A percentile compares a stretch with the other conserved stretches of the same genome.
phyloP scores from a whole-genome alignment of 2,888 invertebrate genomes.

The Thecophora atra region DNA sequence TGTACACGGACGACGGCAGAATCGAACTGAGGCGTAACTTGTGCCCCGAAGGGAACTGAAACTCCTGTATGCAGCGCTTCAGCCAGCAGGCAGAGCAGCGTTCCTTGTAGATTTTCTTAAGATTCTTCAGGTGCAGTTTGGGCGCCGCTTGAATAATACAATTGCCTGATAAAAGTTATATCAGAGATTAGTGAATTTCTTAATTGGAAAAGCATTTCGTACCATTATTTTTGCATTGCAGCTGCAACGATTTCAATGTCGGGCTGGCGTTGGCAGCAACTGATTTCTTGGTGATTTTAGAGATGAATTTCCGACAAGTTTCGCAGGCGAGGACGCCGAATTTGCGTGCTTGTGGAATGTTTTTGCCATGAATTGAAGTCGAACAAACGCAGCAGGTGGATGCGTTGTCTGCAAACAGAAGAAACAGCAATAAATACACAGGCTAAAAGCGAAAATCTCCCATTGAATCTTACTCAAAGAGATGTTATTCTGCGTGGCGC shows the following conservation, averaged over 20 bases:
- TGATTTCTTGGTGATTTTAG: constrained; percentile 77
- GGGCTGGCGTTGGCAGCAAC: constrained; percentile 45
- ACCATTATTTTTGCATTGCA: constrained; percentile 62
- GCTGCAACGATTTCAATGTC: constrained; percentile 65
- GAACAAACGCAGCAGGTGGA: constrained; percentile 78
- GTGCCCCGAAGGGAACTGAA: constrained; percentile 78
- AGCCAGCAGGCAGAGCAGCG: constrained; percentile 89
- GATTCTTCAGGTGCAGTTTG: constrained; percentile 70
- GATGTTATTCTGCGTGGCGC: constrained; percentile 7
- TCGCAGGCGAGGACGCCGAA: constrained; percentile 87
- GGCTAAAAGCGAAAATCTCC: background rate
- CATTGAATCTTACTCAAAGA: constrained; percentile 8
- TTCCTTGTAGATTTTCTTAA: constrained; percentile 74
- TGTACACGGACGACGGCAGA: constrained; percentile 67
- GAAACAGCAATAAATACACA: background rate
- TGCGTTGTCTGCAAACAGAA: constrained; percentile 18
- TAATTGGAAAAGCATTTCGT: background rate
- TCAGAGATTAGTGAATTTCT: no score
- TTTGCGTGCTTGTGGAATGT: constrained; percentile 81
- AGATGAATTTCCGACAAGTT: constrained; percentile 86
- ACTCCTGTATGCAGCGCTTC: constrained; percentile 82
- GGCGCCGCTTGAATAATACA: constrained; percentile 77
- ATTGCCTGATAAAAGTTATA: constrained; percentile 68
- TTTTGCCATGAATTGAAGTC: constrained; percentile 78
- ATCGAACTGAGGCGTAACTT: constrained; percentile 75